Conservation (phyloP, 2,113 vertebrate species). For the Equus quagga region DNA sequence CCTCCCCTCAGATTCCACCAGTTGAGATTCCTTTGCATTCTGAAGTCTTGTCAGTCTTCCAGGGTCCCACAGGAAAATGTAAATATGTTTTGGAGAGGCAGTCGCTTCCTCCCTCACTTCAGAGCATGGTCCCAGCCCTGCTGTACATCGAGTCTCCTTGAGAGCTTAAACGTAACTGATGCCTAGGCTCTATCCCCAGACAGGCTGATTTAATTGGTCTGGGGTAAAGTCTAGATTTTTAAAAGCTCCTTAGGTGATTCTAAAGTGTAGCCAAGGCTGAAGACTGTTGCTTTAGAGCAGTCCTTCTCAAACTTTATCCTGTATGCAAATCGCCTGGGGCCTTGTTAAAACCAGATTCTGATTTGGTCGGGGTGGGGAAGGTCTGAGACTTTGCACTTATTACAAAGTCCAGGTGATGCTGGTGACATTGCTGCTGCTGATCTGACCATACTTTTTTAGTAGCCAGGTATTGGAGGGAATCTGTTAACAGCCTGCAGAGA, state of each 20-base stretch:
- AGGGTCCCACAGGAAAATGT: not conserved
- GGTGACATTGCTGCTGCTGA: not conserved
- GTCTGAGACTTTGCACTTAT: not conserved
- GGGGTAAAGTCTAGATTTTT: not conserved
- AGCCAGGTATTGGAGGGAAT: not conserved
- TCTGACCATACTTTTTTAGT: not conserved
- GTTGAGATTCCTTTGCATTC: not conserved
- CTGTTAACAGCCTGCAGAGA: not conserved
- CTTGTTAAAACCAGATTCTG: not conserved
- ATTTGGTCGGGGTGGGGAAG: not conserved
- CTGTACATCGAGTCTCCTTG: not conserved
- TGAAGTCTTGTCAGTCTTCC: constrained; percentile 5
- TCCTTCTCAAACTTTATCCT: not conserved
- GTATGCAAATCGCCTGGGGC: not conserved
- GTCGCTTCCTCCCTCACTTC: not conserved
- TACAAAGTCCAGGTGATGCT: not conserved
- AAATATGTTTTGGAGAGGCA: not conserved
- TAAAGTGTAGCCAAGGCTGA: not conserved
- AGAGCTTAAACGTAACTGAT: not conserved
- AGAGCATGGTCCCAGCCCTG: not conserved
- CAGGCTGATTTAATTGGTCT: not conserved
- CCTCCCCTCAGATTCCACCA: not conserved
- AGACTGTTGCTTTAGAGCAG: not conserved
- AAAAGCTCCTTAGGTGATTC: not conserved
- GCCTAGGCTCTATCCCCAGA: not conserved